Conservation (phyloP, 2,797 vertebrate genomes). For the Gymnoscopelus braueri region DNA sequence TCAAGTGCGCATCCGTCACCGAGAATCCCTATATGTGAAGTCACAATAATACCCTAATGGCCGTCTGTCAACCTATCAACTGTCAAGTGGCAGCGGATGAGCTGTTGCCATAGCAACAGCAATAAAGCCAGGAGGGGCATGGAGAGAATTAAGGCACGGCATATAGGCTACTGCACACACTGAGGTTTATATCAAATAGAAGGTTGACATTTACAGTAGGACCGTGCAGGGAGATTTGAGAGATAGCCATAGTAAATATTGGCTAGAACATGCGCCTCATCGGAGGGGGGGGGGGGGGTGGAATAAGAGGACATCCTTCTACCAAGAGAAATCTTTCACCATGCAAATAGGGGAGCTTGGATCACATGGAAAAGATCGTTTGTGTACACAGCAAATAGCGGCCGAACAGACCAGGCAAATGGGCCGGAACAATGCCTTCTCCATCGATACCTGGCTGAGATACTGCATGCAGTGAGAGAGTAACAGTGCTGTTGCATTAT, state of each 20-base stretch:
- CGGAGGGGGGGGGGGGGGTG: no score
- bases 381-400: background rate
- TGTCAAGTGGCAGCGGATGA: constrained; percentile 41
- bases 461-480: constrained; percentile 16
- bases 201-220: constrained; percentile 48
- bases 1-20: constrained; percentile 53
- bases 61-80: constrained; percentile 62
- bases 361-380: constrained; percentile 1
- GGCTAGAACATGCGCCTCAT: background rate
- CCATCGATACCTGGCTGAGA: constrained; percentile 9
- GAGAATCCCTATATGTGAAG: constrained; percentile 50
- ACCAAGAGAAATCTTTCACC: no score
- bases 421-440: constrained; percentile 10
- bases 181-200: constrained; percentile 33
- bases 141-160: constrained; percentile 5
- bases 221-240: constrained; percentile 8
- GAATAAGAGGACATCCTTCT: no score
- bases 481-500: constrained; percentile 21
- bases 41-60: constrained; percentile 73
- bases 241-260: background rate
- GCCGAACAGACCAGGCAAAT: constrained; percentile 19
- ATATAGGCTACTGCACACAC: background rate
- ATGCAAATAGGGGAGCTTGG: background rate
- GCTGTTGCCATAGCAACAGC: constrained; percentile 51
- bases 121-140: constrained; percentile 43